These are phyloP conservation scores for Sylvia borin DNA, from an alignment of 2,797 vertebrate species.

Conservation along the genomic window DNA sequence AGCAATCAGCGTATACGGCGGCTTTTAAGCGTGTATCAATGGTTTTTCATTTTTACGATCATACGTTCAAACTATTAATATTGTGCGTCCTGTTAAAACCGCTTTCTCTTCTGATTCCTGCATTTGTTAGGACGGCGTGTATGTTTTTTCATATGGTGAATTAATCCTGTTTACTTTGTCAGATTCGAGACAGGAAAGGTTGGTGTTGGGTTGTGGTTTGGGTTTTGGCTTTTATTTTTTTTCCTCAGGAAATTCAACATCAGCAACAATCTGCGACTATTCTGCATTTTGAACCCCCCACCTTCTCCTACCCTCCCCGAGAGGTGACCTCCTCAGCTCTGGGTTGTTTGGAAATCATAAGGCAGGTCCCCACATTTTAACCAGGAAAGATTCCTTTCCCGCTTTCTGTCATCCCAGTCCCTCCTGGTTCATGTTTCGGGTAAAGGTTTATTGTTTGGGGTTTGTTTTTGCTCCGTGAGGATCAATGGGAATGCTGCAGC, in stretches of 20 bases:
- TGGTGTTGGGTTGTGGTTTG: conserved; percentile 17
- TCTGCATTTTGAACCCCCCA: not conserved
- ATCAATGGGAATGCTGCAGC: conserved; percentile 39
- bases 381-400: not conserved
- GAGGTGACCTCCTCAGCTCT: not conserved
- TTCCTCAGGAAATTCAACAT: conserved; percentile 32
- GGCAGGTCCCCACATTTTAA: not conserved
- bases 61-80: conserved; percentile 24
- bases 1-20: conserved; percentile 32
- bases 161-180: conserved; percentile 63
- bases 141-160: conserved; percentile 42
- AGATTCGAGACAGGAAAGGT: conserved; percentile 32
- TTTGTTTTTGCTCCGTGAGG: not conserved
- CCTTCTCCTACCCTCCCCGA: not conserved
- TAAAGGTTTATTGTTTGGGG: not conserved
- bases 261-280: conserved; percentile 5
- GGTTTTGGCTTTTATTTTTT: not conserved
- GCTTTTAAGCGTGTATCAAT: conserved; percentile 23
- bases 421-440: not conserved
- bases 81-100: not conserved
- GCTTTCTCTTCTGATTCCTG: conserved; percentile 20
- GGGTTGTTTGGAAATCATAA: not conserved
- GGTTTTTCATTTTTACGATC: conserved; percentile 22
- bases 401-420: not conserved
- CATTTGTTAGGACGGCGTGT: not conserved